Conservation (phyloP, 2,888 invertebrate species). For the Himalopsyche kuldschensis region DNA sequence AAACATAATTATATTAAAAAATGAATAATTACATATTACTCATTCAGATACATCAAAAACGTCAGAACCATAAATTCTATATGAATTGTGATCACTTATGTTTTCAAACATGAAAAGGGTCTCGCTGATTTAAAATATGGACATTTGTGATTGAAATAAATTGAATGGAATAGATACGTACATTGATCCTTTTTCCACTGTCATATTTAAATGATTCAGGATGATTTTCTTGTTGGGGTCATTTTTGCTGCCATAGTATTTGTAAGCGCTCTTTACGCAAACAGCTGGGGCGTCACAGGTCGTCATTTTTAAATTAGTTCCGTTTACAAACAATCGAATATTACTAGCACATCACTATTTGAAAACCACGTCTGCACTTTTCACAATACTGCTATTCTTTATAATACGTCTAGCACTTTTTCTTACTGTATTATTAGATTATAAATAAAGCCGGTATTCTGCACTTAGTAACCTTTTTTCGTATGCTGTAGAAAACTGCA, state of each 20-base stretch:
- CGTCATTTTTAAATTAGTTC: slow-evolving; percentile 16
- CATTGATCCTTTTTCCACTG: slow-evolving; percentile 75
- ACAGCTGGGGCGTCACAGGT: slow-evolving; percentile 56
- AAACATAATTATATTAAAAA: too few species aligned
- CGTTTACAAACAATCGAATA: background rate
- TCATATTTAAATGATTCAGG: slow-evolving; percentile 71
- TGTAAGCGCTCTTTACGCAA: slow-evolving; percentile 67
- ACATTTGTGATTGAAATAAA: background rate
- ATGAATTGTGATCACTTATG: too few species aligned
- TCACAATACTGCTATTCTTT: background rate
- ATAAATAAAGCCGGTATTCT: background rate
- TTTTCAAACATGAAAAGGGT: too few species aligned
- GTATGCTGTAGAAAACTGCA: background rate
- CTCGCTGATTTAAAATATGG: too few species aligned
- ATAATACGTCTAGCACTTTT: too few species aligned
- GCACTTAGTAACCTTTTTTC: background rate
- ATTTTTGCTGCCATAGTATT: slow-evolving; percentile 65
- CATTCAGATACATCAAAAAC: too few species aligned
- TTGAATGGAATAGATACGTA: slow-evolving; percentile 55
- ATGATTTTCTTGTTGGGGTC: slow-evolving; percentile 60
- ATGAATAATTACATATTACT: too few species aligned
- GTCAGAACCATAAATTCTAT: too few species aligned
- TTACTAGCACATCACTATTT: background rate
- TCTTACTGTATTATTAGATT: background rate
- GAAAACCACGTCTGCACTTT: background rate